Percentiles rank a stretch among this genome's conserved stretches.
Conservation (phyloP, 2,888 invertebrate genomes). For the Drosophila barbarae region DNA sequence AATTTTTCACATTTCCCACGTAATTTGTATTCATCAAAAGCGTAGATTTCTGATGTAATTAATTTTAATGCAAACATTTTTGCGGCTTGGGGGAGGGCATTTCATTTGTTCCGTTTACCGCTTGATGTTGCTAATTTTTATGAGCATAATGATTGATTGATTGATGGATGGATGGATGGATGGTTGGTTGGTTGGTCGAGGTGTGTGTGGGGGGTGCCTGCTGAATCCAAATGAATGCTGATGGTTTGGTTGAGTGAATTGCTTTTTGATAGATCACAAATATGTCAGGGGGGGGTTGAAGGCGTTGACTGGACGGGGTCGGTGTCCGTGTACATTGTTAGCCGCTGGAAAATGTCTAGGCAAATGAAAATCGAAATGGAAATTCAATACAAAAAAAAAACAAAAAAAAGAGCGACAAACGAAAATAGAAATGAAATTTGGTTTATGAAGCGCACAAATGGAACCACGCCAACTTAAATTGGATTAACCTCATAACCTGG, state of each 20-base stretch:
- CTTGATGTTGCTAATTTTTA: constrained; percentile 59
- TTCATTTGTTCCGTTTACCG: constrained; percentile 41
- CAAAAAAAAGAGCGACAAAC: constrained; percentile 6
- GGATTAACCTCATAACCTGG: constrained; percentile 29
- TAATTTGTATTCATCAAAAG: constrained; percentile 42
- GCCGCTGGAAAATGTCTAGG: constrained; percentile 7
- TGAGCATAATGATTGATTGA: constrained; percentile 59
- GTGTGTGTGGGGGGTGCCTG: not conserved
- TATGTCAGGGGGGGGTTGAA: constrained; percentile 26
- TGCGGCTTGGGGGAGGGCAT: constrained; percentile 26
- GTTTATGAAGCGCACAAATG: constrained; percentile 24
- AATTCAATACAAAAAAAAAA: constrained; percentile 16
- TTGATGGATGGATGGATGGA: constrained; percentile 23
- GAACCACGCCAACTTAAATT: constrained; percentile 25
- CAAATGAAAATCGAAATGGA: constrained; percentile 25
- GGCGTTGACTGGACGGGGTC: not conserved
- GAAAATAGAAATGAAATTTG: constrained; percentile 19
- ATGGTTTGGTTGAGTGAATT: constrained; percentile 53
- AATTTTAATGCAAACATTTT: constrained; percentile 46
- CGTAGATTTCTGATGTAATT: constrained; percentile 33
- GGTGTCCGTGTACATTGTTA: constrained; percentile 21
- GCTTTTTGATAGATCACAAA: constrained; percentile 54
- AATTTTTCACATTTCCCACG: constrained; percentile 30
- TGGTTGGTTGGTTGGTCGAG: not conserved
- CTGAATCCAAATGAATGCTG: constrained; percentile 46